Evolutionary conservation across 2,113 vertebrate species (phyloP).

Genomic region (Poicephalus gulielmi): DNA sequence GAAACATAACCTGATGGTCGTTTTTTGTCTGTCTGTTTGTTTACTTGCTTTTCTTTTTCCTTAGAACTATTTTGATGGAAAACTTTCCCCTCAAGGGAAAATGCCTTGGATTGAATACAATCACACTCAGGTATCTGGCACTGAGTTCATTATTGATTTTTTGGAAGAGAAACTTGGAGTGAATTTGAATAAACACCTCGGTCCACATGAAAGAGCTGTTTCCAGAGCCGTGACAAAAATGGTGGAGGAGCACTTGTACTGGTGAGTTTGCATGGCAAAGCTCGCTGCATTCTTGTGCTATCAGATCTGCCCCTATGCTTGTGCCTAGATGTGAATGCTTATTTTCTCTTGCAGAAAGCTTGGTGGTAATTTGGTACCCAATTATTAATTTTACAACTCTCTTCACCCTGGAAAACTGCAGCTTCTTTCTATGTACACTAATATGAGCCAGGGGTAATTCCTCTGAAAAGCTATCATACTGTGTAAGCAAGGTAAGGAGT

Average conservation of each 20-base stretch:
- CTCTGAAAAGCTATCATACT: background rate
- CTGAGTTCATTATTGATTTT: constrained; percentile 97
- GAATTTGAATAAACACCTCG: constrained; percentile 91
- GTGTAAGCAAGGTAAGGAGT: background rate
- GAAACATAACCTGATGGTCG: background rate
- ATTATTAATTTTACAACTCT: background rate
- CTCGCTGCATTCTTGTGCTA: background rate
- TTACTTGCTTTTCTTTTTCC: constrained; percentile 5
- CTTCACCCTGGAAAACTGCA: background rate
- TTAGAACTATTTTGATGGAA: constrained; percentile 97
- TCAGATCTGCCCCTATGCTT: background rate
- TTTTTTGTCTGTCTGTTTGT: background rate
- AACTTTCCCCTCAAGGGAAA: constrained; percentile 95
- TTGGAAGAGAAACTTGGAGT: constrained; percentile 96
- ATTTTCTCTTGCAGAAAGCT: background rate
- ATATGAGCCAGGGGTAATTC: background rate
- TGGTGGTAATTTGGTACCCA: background rate
- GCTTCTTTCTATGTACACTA: fast-evolving
- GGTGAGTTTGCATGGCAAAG: constrained; percentile 76
- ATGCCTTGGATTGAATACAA: constrained; percentile 99
- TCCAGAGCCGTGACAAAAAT: constrained; percentile 91
- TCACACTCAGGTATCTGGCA: constrained; percentile 89
- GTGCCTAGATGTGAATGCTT: background rate
- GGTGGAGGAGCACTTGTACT: constrained; percentile 97
- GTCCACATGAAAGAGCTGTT: constrained; percentile 87